Conservation (phyloP, 2,888 invertebrate genomes). For the Leistus spinibarbis region DNA sequence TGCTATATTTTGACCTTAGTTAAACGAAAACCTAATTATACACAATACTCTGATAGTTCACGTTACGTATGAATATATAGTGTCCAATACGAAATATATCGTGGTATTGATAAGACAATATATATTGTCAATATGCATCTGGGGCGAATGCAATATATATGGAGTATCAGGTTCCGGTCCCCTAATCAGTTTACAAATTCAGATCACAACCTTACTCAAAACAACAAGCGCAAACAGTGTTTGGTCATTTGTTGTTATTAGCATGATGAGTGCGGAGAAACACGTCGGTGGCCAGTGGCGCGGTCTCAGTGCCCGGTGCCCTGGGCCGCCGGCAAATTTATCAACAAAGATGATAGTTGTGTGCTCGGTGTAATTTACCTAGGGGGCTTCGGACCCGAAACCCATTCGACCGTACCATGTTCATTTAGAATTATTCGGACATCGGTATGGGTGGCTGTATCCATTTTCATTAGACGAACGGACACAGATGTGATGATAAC, state of each 20-base stretch:
- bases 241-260: not conserved
- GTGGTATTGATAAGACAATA: no score
- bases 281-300: not conserved
- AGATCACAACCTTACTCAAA: not conserved
- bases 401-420: conserved; percentile 22
- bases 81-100: no score
- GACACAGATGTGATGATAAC: not conserved
- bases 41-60: no score
- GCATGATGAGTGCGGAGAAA: not conserved
- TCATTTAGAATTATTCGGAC: conserved; percentile 33
- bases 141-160: not conserved
- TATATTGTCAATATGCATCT: not conserved
- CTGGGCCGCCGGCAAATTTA: not conserved
- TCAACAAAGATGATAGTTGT: not conserved
- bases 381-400: conserved; percentile 4
- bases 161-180: not conserved
- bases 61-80: no score
- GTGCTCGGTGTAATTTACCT: not conserved
- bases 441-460: conserved; percentile 15
- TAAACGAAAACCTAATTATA: no score
- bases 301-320: no score
- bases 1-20: no score
- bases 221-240: not conserved
- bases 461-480: conserved; percentile 26
- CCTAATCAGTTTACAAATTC: not conserved